Evolutionary conservation across 2,888 invertebrate species (phyloP).

Genomic region (Sycophila texana): DNA sequence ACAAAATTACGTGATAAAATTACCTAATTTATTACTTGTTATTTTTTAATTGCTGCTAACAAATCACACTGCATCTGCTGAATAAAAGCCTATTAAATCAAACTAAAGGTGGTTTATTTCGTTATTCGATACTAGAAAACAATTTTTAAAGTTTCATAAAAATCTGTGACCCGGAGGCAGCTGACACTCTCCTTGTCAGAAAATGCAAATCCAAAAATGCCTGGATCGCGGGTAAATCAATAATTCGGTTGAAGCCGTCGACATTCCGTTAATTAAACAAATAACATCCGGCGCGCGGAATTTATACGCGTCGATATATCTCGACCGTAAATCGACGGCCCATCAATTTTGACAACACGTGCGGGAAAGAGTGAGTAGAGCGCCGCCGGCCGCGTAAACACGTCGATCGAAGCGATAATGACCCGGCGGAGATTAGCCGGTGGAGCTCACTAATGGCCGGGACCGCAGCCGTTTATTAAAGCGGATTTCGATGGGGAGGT

Average conservation of each 20-base stretch:
- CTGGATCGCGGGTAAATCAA: not conserved
- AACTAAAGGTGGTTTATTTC: no score
- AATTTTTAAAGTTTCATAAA: no score
- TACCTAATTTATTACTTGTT: no score
- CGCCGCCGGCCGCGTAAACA: not conserved
- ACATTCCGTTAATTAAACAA: slow-evolving; percentile 15
- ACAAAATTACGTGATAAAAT: no score
- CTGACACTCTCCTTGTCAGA: no score
- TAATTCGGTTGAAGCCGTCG: not conserved
- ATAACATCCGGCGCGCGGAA: not conserved
- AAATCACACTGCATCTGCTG: no score
- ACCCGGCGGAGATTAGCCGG: slow-evolving; percentile 25
- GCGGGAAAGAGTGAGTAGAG: not conserved
- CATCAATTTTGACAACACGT: not conserved
- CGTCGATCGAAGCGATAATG: slow-evolving; percentile 11
- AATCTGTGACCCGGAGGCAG: no score
- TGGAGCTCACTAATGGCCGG: slow-evolving; percentile 40
- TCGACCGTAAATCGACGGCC: not conserved
- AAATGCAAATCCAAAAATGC: not conserved
- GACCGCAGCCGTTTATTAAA: slow-evolving; percentile 39
- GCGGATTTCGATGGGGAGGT: slow-evolving; percentile 20
- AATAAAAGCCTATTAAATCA: no score
- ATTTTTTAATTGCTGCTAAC: no score
- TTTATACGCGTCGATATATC: slow-evolving; percentile 12
- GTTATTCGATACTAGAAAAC: no score